Conservation (phyloP, 2,797 vertebrate species). For the Malacoctenus gilli region DNA sequence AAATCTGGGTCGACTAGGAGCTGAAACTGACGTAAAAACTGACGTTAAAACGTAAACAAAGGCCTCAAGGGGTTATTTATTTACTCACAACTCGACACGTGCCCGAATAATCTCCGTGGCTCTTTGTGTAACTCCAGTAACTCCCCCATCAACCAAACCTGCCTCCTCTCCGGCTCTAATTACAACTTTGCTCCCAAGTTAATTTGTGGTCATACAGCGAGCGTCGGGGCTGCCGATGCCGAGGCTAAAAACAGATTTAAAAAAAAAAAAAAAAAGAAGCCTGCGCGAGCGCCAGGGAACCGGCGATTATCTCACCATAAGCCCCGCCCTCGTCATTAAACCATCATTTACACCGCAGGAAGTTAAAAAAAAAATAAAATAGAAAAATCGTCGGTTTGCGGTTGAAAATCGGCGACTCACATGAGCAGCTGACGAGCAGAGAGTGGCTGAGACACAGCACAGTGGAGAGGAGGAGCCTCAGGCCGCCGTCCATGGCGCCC, state of each 20-base stretch:
- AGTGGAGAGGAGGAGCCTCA: constrained; percentile 81
- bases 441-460: constrained; percentile 82
- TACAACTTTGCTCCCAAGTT: neutral
- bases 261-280: neutral
- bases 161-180: neutral
- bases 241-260: neutral
- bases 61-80: too few relatives aligned
- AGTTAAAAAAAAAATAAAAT: too few relatives aligned
- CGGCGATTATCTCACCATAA: neutral
- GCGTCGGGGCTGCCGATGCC: neutral
- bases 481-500: constrained; percentile 80
- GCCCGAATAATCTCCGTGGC: too few relatives aligned
- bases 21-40: too few relatives aligned
- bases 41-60: too few relatives aligned
- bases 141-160: neutral
- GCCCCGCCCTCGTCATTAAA: neutral
- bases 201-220: neutral
- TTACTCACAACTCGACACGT: too few relatives aligned
- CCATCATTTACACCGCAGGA: neutral
- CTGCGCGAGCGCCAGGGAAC: neutral
- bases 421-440: constrained; percentile 77
- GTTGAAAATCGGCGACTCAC: constrained; percentile 65
- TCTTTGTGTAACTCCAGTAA: too few relatives aligned
- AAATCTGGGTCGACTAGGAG: too few relatives aligned
- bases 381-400: neutral